Percentiles rank a stretch among this genome's conserved stretches.
These are phyloP conservation scores for Drosophila tropicalis DNA, from an alignment of 1,140 invertebrate species.

Conservation along the genomic window DNA sequence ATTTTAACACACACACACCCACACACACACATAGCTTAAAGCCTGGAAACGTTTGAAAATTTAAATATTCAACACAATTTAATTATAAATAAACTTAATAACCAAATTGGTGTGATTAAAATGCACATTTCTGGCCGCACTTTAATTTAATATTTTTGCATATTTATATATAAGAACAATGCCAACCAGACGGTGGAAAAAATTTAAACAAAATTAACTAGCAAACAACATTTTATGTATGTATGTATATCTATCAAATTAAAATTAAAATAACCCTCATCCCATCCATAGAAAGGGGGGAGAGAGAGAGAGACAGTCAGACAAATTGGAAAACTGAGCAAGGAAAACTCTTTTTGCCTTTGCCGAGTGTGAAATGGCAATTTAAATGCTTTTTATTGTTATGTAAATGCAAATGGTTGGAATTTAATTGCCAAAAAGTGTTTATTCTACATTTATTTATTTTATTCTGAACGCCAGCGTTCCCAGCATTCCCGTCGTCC, in stretches of 20 bases:
- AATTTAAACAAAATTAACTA: constrained; percentile 1
- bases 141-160: constrained; percentile 6
- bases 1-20: neutral
- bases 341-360: constrained; percentile 2
- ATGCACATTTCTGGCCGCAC: neutral
- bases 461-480: constrained; percentile 43
- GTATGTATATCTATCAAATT: neutral
- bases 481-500: neutral
- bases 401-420: constrained; percentile 65
- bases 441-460: constrained; percentile 31
- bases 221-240: neutral
- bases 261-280: constrained; percentile 9
- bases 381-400: constrained; percentile 71
- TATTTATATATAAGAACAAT: neutral
- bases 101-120: neutral
- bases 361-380: constrained; percentile 44
- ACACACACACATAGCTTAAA: neutral
- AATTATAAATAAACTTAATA: constrained; percentile 7
- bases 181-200: neutral
- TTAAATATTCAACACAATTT: neutral
- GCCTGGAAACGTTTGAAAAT: neutral
- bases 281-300: neutral
- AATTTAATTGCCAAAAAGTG: constrained; percentile 76
- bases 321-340: neutral
- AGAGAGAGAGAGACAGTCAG: neutral